Conservation (phyloP, 2,797 vertebrate genomes). For the Astyanax mexicanus region DNA sequence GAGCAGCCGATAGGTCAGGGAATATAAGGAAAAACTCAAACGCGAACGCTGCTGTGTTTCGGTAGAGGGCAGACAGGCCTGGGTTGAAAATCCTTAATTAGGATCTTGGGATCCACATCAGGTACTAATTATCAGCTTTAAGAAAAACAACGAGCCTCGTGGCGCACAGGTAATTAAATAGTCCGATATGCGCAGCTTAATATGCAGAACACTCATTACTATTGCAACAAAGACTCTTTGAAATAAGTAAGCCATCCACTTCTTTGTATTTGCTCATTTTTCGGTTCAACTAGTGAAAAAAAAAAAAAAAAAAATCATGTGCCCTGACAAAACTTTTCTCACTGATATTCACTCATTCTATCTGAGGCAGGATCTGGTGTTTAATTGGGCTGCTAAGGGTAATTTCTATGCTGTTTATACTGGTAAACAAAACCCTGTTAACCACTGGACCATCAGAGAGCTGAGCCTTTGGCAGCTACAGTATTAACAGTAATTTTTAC, state of each 20-base stretch:
- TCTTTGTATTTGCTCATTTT: conserved; percentile 58
- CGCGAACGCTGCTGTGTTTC: conserved; percentile 38
- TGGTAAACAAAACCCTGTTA: conserved; percentile 63
- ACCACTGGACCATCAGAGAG: conserved; percentile 51
- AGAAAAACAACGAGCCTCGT: conserved; percentile 31
- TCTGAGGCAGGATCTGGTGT: conserved; percentile 44
- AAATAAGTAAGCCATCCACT: conserved; percentile 39
- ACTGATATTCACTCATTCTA: conserved; percentile 37
- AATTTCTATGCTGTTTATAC: conserved; percentile 70
- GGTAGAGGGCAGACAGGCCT: conserved; percentile 26
- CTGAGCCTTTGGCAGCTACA: conserved; percentile 54
- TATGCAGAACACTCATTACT: conserved; percentile 49
- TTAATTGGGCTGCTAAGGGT: conserved; percentile 59
- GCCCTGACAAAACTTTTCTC: conserved; percentile 33
- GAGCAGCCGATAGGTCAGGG: conserved; percentile 34
- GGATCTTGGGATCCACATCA: conserved; percentile 39
- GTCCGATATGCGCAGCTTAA: background rate
- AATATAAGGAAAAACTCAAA: background rate
- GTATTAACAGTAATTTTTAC: too few species aligned
- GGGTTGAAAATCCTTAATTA: conserved; percentile 41
- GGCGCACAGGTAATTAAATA: conserved; percentile 47
- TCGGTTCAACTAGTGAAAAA: conserved; percentile 52
- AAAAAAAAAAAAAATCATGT: conserved; percentile 52
- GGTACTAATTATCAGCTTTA: conserved; percentile 52
- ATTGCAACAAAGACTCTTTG: conserved; percentile 40